A percentile compares a stretch with the other conserved stretches of the same genome.
Conservation (phyloP, 2,113 vertebrate genomes). For the Ondatra zibethicus region DNA sequence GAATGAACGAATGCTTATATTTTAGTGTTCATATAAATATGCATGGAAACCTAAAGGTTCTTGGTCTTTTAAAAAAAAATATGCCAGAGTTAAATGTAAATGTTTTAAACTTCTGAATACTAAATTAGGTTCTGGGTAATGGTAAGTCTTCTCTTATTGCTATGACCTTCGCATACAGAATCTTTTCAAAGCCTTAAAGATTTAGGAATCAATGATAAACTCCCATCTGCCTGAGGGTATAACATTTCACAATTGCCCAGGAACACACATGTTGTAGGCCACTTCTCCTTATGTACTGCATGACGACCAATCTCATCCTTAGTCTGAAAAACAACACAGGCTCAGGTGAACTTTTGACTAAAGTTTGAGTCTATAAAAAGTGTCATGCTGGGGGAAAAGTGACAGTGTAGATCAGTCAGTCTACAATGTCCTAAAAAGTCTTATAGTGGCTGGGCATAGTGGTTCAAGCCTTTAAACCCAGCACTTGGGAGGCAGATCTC, state of each 20-base stretch:
- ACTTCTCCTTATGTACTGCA: background rate
- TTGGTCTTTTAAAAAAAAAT: background rate
- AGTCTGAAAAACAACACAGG: background rate
- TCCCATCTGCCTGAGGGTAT: background rate
- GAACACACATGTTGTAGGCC: background rate
- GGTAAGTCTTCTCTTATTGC: background rate
- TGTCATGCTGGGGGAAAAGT: background rate
- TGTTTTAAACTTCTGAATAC: conserved; percentile 49
- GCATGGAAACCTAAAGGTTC: conserved; percentile 50
- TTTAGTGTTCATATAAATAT: conserved; percentile 2
- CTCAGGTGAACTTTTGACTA: background rate
- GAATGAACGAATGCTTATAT: background rate
- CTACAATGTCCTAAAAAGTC: background rate
- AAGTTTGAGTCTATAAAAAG: background rate
- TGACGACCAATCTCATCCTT: background rate
- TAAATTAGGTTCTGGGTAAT: conserved; percentile 1
- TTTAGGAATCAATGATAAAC: conserved; percentile 40
- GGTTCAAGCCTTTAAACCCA: background rate
- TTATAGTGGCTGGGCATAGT: background rate
- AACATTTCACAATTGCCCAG: background rate
- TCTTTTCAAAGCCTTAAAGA: background rate
- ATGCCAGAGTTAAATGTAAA: background rate
- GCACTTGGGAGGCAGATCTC: background rate
- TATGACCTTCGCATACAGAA: conserved; percentile 22
- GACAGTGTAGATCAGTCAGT: background rate